Evolutionary conservation across 1,140 invertebrate genomes (phyloP).

Genomic region (Heliothis subflexa): DNA sequence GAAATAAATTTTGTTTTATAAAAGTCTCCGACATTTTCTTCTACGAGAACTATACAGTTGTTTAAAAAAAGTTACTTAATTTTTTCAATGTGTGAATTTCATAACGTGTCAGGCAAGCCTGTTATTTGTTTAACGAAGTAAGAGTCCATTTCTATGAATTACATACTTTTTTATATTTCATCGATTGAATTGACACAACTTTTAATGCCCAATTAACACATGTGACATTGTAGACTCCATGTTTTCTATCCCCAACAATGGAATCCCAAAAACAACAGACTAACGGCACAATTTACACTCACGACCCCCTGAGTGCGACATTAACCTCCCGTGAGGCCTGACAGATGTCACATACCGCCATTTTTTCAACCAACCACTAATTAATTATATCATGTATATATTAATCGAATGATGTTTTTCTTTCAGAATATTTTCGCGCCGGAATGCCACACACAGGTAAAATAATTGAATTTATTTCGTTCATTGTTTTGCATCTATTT

Average conservation of each 20-base stretch:
- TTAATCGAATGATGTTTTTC: conserved; percentile 55
- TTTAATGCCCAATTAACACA: too few species aligned
- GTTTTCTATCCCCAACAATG: background rate
- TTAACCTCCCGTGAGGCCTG: background rate
- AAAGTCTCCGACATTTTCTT: background rate
- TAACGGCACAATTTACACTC: background rate
- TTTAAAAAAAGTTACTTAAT: background rate
- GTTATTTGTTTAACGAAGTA: too few species aligned
- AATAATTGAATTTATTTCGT: conserved; percentile 33
- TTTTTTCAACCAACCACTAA: conserved; percentile 3
- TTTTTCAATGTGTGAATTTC: too few species aligned
- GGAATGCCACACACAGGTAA: conserved; percentile 80
- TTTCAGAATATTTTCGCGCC: conserved; percentile 64
- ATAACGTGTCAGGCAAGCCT: too few species aligned
- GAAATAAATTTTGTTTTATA: background rate
- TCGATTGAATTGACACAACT: too few species aligned
- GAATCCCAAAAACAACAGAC: background rate
- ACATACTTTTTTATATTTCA: too few species aligned
- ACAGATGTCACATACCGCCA: conserved; percentile 12
- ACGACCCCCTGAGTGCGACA: conserved; percentile 7
- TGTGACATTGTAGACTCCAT: too few species aligned
- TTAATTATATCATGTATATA: conserved; percentile 31
- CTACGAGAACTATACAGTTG: background rate
- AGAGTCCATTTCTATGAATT: too few species aligned
- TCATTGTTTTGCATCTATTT: background rate